Base-by-base conservation (phyloP, 1,140 invertebrate genomes). In the Riptortus pedestris region DNA sequence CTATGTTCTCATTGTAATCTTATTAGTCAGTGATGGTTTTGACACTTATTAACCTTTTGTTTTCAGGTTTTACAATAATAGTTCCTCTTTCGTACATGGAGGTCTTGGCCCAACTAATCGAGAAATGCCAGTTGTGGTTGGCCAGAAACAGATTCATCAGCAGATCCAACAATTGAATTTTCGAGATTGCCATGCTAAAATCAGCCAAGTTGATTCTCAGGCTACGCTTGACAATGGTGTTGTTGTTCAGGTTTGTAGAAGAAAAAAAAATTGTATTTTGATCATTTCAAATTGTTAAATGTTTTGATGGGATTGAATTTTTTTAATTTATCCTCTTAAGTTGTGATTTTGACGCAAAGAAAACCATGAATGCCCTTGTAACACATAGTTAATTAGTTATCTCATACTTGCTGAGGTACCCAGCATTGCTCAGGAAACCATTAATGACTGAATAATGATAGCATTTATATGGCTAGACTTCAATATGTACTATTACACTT, bases 81-180 rank as follows among this genome's bases (percentile, higher is more conserved):
- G 91, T 74, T 97, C 93, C 43, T 91, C 90, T 58, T 97, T 97
- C 77, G 86, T 97, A 64, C 94, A 98, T 80, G 93, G 93, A 51
- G 90, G 90, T 45, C 77, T 93, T 68, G 90, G 91, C 72, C 82
- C 82, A 20, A 80, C 81, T 29, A 87, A 88, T 71, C 81, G 86
- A 62, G 91, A 94, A 73, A 85, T 85, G 26, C 85, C 84, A 68
- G 86, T 92, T 55, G 91, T 92, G 20, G 83, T 93, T 71, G 95
- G 92, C 11, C 91, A 94, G 73, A 86, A 90, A 74, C 87, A 96
- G 74, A 98, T 98, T 67, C 92, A 97, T 76, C 88, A 95, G 74
- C 89, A 90, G 72, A 97, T 98, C 69, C 86, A 95, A 76, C 89
- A 93, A 70, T 76, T 98, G 60, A 94, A 96, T 76, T 97, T 97